A percentile compares a stretch with the other conserved stretches of the same genome.
Conservation (phyloP, 2,113 vertebrate species). For the Etheostoma cragini region DNA sequence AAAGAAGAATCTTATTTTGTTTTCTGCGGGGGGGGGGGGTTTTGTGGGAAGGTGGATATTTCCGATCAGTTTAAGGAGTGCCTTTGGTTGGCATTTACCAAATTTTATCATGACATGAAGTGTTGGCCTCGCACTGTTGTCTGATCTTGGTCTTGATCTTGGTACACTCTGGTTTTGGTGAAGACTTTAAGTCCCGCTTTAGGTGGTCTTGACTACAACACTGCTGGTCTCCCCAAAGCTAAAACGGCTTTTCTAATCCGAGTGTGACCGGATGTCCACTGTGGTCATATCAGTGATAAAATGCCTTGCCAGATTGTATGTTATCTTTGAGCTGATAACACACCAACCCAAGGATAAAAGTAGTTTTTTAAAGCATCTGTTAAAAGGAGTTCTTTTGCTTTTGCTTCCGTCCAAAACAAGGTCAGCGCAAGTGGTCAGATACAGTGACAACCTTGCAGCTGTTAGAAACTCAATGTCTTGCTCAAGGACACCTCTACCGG, state of each 20-base stretch:
- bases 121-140: no score
- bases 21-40: no score
- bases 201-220: no score
- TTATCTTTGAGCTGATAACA: conserved; percentile 13
- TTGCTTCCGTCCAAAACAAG: conserved; percentile 4
- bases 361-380: conserved; percentile 15
- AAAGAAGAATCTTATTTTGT: no score
- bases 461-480: conserved; percentile 14
- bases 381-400: neutral
- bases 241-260: conserved; percentile 37
- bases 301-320: neutral
- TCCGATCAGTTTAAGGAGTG: no score
- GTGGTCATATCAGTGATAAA: neutral
- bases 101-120: no score
- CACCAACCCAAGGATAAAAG: neutral
- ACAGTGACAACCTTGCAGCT: conserved; percentile 6
- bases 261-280: conserved; percentile 16
- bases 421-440: conserved; percentile 11
- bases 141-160: no score
- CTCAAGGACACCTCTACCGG: conserved; percentile 31
- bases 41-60: no score
- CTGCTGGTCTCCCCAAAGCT: conserved; percentile 14
- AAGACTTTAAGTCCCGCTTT: no score
- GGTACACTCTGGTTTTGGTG: no score
- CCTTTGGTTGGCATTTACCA: no score